Base-by-base conservation (phyloP, 2,113 vertebrate genomes). In the Dromaius novaehollandiae region DNA sequence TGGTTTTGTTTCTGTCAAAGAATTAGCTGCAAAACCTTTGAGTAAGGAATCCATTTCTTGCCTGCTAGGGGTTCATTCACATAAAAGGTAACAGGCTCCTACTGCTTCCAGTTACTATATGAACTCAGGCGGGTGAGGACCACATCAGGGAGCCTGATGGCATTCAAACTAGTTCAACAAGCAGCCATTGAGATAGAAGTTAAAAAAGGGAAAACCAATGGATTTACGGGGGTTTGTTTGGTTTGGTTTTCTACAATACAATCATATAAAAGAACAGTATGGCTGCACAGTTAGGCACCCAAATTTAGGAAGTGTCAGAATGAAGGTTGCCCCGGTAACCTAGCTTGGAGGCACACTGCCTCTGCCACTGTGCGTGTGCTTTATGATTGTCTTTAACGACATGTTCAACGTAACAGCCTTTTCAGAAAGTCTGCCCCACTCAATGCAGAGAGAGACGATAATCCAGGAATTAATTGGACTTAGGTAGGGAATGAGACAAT, bases 101-200 rank as follows among this genome's bases (percentile, higher is more conserved):
- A 4, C 30, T 28, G 48, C 8, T 7, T 36, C 6, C 6, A 3
- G 22, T 7, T 3, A 9, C 32, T 6, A 1, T 2, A 4, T 1
- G 20, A 36, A 15, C 8, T 46, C 4, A 1, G 8, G 14, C 2
- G 20, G 18, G 50, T 7, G 2, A 13, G 25, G 50, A 8, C 20
- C 1, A 20, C 38, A 1, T 3, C 1, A 7, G 2, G 26, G 21
- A 18, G 66, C 13, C 26, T 20, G 13, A 18, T 3, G 5, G 4
- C 1, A 2, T 10, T 13, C 66, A 26, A 7, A 8, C 21, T 16
- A 13, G 21, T 24, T 19, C 30, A 2, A 7, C 30, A 4, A 18
- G 58, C 34, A 40, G 42, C 28, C 18, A 2, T 3, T 5, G 13
- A 28, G 38, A 8, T 7, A 8, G 46, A 46, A 19, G 5, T 1